Evolutionary conservation across 2,888 invertebrate species (phyloP), one percentile per base, ranked within the genome.

Genomic region (Mycalesis mineus): DNA sequence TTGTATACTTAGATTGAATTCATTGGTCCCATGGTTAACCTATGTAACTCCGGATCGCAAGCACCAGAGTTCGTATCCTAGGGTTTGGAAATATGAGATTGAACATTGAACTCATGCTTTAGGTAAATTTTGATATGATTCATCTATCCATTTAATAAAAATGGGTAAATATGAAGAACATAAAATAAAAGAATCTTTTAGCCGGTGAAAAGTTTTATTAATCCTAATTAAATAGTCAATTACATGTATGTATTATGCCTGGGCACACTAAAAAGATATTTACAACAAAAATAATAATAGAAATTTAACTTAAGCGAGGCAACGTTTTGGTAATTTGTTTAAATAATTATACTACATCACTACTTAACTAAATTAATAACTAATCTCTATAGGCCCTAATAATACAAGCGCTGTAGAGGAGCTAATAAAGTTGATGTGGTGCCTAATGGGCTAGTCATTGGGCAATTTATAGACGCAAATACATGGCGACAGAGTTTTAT

Each of bases 261-360:
- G 78, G 75, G 79, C 85, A 86, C 81, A 82, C 78, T 82, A 80
- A 77, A 78, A 76, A 77, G 69, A 78, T 70, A 83, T 81, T 78
- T 84, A 85, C 78, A 82, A 78, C 73, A 80, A 77, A 22, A 42
- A 52, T 52, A 52, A 52, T 50, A 50, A 80, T 66, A 64, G 69
- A 71, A 73, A 83, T 81, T 78, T 80, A 88, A 83, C 80, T 77
- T 85, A 87, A 84, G 88, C 88, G 88, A 89, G 88, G 88, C 88
- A 86, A 73, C 82, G 76, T 84, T 88, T 89, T 89, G 88, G 88
- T 89, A 88, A 80, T 77, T 82, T 81, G 74, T 78, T 80, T 77
- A 82, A 82, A 82, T 80, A 80, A 80, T 81, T 80, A 82, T 62
- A 74, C 73, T 80, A 72, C 55, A 66, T 53, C 45, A 60, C 65